Base-by-base conservation (phyloP, 2,888 invertebrate genomes). In the Lysandra bellargus region DNA sequence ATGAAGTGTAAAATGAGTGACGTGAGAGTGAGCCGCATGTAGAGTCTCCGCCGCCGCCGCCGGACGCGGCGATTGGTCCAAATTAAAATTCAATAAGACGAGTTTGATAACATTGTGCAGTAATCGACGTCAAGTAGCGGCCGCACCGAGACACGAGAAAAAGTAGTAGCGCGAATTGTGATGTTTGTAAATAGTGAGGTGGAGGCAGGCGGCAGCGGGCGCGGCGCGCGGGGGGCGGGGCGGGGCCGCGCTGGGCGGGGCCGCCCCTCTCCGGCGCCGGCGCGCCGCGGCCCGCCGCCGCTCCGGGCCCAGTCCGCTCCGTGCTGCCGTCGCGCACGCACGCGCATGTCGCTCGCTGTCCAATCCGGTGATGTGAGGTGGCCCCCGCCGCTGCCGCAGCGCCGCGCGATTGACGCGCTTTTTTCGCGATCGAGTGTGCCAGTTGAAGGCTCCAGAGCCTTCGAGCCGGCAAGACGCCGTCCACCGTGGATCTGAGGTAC, bases 391-490 rank as follows among this genome's bases (percentile, higher is more conserved):
- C 92, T 93, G 88, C 92, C 91, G 90, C 90, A 90, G 91, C 86
- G 91, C 84, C 87, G 94, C 94, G 94, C 94, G 94, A 88, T 83
- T 82, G 69, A 86, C 93, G 94, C 94, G 94, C 93, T 88, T 84
- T 88, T 94, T 92, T 94, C 90, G 90, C 90, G 90, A 92, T 85
- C 83, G 80, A 89, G 88, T 88, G 91, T 88, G 93, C 93, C 93
- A 93, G 93, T 90, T 91, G 94, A 92, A 93, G 94, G 93, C 93
- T 93, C 91, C 84, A 89, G 89, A 91, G 93, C 93, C 94, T 94
- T 93, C 96, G 95, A 95, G 95, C 93, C 93, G 93, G 93, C 95
- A 95, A 94, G 95, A 95, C 95, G 96, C 95, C 96, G 93, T 95
- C 95, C 93, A 95, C 94, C 94, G 95, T 95, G 94, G 95, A 95